phyloP scores from a whole-genome alignment of 2,888 invertebrate species.

The Drosophila paranaensis region DNA sequence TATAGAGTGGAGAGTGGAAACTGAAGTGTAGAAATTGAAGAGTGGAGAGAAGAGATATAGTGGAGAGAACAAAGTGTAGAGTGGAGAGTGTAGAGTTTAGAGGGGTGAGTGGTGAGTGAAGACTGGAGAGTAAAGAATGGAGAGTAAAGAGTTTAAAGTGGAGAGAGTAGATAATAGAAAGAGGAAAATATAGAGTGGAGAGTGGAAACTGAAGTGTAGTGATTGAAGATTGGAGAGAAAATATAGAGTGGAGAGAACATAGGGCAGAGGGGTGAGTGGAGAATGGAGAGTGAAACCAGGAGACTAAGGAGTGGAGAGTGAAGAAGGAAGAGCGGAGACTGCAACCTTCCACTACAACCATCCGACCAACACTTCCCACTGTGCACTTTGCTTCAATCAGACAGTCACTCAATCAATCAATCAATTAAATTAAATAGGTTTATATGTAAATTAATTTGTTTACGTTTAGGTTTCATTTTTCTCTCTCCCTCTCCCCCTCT shows the following conservation, averaged over 20 bases:
- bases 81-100: not conserved
- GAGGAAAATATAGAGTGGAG: not conserved
- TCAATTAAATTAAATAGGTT: not conserved
- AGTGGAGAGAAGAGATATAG: too few relatives aligned
- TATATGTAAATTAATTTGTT: conserved; percentile 8
- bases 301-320: too few relatives aligned
- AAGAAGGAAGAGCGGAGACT: too few relatives aligned
- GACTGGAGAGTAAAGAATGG: not conserved
- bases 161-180: not conserved
- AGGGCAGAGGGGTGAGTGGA: not conserved
- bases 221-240: too few relatives aligned
- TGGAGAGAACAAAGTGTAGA: not conserved
- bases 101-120: too few relatives aligned
- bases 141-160: too few relatives aligned
- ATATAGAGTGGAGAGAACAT: too few relatives aligned
- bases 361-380: not conserved
- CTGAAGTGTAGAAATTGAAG: too few relatives aligned
- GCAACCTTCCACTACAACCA: not conserved
- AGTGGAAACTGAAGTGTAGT: too few relatives aligned
- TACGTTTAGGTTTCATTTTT: not conserved
- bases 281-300: not conserved
- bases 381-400: not conserved
- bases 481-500: not conserved
- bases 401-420: not conserved
- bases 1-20: too few relatives aligned